A percentile compares a stretch with the other conserved stretches of the same genome.
phyloP scores from a whole-genome alignment of 2,797 vertebrate genomes.

The Typhlichthys subterraneus region DNA sequence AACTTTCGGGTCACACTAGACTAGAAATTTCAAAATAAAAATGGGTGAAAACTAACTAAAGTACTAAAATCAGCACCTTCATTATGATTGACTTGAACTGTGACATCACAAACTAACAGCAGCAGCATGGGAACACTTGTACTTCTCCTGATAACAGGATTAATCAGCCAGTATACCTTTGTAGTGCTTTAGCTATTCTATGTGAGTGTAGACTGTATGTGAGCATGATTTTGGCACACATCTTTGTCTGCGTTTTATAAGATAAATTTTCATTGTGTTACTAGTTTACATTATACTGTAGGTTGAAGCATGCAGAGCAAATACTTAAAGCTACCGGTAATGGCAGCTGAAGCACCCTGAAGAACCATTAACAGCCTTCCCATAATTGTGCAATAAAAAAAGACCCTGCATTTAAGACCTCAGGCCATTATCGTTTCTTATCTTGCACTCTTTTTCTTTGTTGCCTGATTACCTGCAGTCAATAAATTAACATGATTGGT shows the following conservation, averaged over 20 bases:
- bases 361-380: too few species aligned
- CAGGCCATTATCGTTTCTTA: constrained; percentile 3
- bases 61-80: too few species aligned
- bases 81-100: too few species aligned
- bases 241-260: background rate
- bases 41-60: too few species aligned
- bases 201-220: background rate
- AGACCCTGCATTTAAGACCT: constrained; percentile 19
- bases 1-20: too few species aligned
- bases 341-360: background rate
- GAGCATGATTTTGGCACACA: background rate
- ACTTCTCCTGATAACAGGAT: too few species aligned
- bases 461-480: background rate
- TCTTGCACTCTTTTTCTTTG: constrained; percentile 1
- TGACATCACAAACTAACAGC: too few species aligned
- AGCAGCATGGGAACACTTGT: background rate
- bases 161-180: too few species aligned
- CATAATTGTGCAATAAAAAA: constrained; percentile 26
- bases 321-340: constrained; percentile 18
- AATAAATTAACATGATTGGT: constrained; percentile 22
- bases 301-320: constrained; percentile 1
- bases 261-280: background rate
- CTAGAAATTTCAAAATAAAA: too few species aligned
- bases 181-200: background rate
- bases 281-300: background rate